Evolutionary conservation across 2,888 invertebrate genomes (phyloP).

Genomic region (Pammene fasciana): DNA sequence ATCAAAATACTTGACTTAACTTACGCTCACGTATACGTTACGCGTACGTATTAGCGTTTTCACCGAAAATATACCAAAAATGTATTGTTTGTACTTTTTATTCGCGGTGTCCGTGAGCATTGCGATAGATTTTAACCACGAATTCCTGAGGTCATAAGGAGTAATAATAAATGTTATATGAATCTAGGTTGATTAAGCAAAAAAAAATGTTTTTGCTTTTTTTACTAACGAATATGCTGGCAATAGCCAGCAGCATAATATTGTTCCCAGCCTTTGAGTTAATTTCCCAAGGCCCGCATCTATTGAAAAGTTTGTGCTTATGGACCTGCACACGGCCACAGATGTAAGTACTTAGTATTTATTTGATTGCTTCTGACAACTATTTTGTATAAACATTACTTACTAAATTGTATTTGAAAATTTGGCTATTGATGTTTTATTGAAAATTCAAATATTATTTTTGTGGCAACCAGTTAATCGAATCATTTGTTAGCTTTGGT

Average conservation of each 20-base stretch:
- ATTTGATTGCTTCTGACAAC: constrained; percentile 46
- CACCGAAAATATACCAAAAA: no score
- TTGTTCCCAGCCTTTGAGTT: no score
- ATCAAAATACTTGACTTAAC: neutral
- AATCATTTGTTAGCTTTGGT: constrained; percentile 8
- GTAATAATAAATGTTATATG: no score
- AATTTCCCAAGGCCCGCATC: constrained; percentile 10
- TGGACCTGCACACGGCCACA: neutral
- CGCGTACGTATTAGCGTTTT: no score
- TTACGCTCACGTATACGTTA: neutral
- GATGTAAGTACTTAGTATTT: constrained; percentile 34
- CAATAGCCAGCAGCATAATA: no score
- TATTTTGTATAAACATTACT: constrained; percentile 40
- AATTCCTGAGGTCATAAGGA: no score
- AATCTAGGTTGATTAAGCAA: no score
- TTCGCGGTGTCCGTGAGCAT: no score
- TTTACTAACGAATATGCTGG: no score
- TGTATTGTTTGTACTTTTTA: no score
- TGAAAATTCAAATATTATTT: constrained; percentile 7
- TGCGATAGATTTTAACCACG: no score
- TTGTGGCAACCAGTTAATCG: constrained; percentile 20
- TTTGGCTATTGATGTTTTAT: constrained; percentile 21
- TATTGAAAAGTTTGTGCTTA: neutral
- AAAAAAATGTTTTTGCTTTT: no score
- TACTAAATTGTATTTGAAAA: constrained; percentile 2